A percentile compares a stretch with the other conserved stretches of the same genome.
phyloP scores from a whole-genome alignment of 2,113 vertebrate genomes.

The Lampris incognitus region DNA sequence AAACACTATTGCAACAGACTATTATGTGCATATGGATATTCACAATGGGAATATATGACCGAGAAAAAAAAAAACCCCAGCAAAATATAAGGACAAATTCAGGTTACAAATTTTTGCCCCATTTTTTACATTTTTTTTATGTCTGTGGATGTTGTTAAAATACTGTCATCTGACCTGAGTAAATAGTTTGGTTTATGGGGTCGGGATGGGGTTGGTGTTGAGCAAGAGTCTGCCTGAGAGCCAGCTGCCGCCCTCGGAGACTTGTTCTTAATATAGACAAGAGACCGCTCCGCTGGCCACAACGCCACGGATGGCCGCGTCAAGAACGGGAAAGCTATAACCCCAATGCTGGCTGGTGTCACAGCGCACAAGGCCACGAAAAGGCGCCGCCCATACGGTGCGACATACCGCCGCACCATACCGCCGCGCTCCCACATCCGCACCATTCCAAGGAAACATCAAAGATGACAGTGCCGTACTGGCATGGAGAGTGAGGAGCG shows the following conservation, averaged over 20 bases:
- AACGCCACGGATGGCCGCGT: conserved; percentile 45
- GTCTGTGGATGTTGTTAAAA: background rate
- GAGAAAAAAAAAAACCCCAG: too few species aligned
- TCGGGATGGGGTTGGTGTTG: conserved; percentile 16
- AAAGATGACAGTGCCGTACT: conserved; percentile 38
- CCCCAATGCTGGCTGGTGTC: conserved; percentile 24
- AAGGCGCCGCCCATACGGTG: conserved; percentile 26
- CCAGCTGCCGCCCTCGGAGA: conserved; percentile 75
- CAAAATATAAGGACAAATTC: too few species aligned
- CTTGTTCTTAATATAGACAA: conserved; percentile 71
- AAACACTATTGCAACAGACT: too few species aligned
- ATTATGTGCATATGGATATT: too few species aligned
- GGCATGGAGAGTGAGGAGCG: background rate
- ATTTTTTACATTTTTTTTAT: background rate
- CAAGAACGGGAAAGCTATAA: conserved; percentile 29
- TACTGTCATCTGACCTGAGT: background rate
- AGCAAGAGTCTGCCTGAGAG: conserved; percentile 57
- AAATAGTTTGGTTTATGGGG: conserved; percentile 2
- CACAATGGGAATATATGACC: too few species aligned
- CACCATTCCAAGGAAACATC: conserved; percentile 35
- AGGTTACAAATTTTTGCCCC: too few species aligned
- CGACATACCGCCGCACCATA: conserved; percentile 37
- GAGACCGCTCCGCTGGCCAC: conserved; percentile 1
- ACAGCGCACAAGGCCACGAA: background rate
- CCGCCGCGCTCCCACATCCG: conserved; percentile 31